Conservation (phyloP, 2,797 vertebrate genomes). For the Spondyliosoma cantharus region DNA sequence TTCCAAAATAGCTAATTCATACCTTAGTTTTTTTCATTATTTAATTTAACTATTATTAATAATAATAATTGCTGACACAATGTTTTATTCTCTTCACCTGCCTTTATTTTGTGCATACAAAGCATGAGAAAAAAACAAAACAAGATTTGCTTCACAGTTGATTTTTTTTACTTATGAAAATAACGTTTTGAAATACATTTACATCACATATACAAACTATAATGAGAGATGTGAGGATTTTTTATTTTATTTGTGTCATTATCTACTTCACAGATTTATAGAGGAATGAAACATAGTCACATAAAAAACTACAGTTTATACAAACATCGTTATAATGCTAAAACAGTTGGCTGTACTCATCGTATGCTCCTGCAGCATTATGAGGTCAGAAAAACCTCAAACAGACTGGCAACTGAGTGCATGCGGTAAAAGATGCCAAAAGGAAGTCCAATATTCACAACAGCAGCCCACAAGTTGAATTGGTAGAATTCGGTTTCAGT, state of each 20-base stretch:
- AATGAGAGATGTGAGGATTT: not conserved
- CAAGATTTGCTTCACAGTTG: constrained; percentile 21
- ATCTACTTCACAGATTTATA: constrained; percentile 5
- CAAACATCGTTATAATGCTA: constrained; percentile 42
- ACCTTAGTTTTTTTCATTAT: not conserved
- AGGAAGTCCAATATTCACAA: constrained; percentile 95
- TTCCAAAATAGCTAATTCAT: not conserved
- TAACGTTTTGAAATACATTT: constrained; percentile 28
- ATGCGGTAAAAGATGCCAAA: constrained; percentile 98
- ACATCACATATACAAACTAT: constrained; percentile 19
- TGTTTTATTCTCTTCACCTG: constrained; percentile 2
- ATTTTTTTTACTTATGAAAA: constrained; percentile 17
- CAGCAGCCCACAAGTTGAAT: constrained; percentile 87
- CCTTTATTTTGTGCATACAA: constrained; percentile 41
- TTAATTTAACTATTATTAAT: no score
- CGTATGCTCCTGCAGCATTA: constrained; percentile 22
- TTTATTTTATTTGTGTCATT: not conserved
- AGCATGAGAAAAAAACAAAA: constrained; percentile 13
- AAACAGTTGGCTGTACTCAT: constrained; percentile 6
- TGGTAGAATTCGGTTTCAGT: constrained; percentile 88
- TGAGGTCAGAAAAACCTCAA: constrained; percentile 88
- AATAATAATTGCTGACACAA: no score
- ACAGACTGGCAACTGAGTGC: constrained; percentile 94
- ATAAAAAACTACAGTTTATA: constrained; percentile 49
- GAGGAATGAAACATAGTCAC: constrained; percentile 13